Percentiles rank a stretch among this genome's conserved stretches.
These are phyloP conservation scores for Amphiprion ocellaris DNA, from an alignment of 2,113 vertebrate species.

Conservation along the genomic window DNA sequence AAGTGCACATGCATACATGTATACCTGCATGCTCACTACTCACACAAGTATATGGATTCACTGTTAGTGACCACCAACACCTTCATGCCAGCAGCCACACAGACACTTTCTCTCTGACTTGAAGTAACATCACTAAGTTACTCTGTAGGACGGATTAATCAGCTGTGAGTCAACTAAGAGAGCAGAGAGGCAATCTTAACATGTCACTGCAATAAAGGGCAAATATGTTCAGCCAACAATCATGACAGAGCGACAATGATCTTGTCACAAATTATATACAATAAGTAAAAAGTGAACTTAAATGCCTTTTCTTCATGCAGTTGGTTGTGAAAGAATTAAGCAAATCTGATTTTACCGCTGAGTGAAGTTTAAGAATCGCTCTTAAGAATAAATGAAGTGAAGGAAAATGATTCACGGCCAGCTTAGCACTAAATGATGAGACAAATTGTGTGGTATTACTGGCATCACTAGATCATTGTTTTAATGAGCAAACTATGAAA, in stretches of 20 bases:
- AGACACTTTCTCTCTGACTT: slow-evolving; percentile 14
- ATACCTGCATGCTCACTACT: not conserved
- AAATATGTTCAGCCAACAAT: slow-evolving; percentile 21
- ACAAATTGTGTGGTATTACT: not conserved
- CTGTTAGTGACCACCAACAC: not conserved
- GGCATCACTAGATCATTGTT: slow-evolving; percentile 11
- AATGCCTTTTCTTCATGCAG: not conserved
- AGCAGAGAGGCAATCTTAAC: slow-evolving; percentile 19
- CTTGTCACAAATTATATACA: not conserved
- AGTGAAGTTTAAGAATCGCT: not conserved
- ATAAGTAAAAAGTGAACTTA: not conserved
- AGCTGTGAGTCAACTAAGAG: slow-evolving; percentile 36
- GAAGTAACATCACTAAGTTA: slow-evolving; percentile 44
- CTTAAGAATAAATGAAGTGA: not conserved
- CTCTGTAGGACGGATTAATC: slow-evolving; percentile 29
- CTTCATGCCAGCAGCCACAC: slow-evolving; percentile 1
- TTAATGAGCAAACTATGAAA: slow-evolving; percentile 28
- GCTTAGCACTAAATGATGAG: not conserved
- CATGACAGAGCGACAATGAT: not conserved
- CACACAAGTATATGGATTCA: not conserved
- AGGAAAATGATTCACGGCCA: not conserved
- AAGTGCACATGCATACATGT: not conserved
- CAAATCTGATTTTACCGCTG: not conserved
- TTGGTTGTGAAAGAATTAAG: not conserved
- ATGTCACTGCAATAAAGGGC: not conserved